Evolutionary conservation across 2,113 vertebrate genomes (phyloP).

Genomic region (Falcunculus frontatus): DNA sequence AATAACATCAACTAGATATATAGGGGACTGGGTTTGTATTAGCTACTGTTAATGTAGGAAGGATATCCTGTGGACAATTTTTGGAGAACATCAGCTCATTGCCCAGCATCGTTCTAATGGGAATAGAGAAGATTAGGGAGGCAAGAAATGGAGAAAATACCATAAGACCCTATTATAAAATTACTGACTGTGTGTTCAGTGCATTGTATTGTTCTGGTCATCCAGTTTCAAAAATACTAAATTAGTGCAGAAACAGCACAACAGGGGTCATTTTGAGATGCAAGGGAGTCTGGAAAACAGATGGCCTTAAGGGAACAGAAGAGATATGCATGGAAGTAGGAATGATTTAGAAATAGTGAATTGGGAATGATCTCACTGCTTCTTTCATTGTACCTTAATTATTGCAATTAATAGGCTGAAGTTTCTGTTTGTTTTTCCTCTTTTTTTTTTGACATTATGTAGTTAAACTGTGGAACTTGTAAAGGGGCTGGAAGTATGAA

Average conservation of each 20-base stretch:
- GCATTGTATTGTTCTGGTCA: neutral
- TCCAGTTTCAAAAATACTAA: neutral
- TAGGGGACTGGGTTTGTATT: neutral
- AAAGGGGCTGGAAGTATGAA: neutral
- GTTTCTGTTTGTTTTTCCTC: accelerated
- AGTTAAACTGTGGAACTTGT: neutral
- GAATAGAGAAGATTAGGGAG: neutral
- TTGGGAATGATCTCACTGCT: neutral
- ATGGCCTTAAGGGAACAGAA: neutral
- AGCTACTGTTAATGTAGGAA: neutral
- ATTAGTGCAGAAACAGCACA: neutral
- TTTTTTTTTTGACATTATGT: neutral
- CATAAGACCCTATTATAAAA: neutral
- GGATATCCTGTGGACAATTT: neutral
- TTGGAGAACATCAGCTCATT: neutral
- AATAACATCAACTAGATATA: neutral
- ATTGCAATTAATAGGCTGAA: neutral
- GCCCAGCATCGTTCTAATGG: neutral
- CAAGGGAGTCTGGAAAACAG: neutral
- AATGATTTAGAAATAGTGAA: neutral
- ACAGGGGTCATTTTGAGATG: neutral
- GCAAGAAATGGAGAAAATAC: neutral
- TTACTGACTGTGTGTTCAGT: neutral
- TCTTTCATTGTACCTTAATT: neutral
- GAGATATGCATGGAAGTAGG: neutral